Percentiles rank a stretch among this genome's conserved stretches.
phyloP scores from a whole-genome alignment of 2,888 invertebrate genomes.

The Smittia aterrima region DNA sequence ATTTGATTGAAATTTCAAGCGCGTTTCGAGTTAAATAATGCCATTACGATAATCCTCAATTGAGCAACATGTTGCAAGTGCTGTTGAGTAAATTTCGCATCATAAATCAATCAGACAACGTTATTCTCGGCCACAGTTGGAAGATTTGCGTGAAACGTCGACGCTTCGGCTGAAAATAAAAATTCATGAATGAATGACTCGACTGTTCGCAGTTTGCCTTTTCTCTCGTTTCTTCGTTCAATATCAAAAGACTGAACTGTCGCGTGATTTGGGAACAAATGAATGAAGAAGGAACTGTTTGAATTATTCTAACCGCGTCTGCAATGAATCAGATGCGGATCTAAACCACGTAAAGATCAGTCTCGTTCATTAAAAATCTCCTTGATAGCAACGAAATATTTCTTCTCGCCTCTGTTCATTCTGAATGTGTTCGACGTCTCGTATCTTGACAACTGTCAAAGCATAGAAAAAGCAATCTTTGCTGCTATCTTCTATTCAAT shows the following conservation, averaged over 20 bases:
- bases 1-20: too few relatives aligned
- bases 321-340: slow-evolving; percentile 30
- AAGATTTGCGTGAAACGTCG: neutral
- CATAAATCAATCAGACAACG: neutral
- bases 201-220: neutral
- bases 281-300: slow-evolving; percentile 31
- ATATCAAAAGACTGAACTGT: neutral
- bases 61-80: too few relatives aligned
- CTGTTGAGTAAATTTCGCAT: neutral
- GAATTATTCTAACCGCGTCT: slow-evolving; percentile 21
- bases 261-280: slow-evolving; percentile 14
- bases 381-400: neutral
- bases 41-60: too few relatives aligned
- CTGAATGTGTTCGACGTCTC: too few relatives aligned
- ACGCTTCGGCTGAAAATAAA: neutral
- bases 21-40: too few relatives aligned
- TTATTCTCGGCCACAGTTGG: neutral
- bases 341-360: neutral
- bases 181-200: slow-evolving; percentile 1
- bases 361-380: neutral
- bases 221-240: neutral
- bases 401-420: too few relatives aligned
- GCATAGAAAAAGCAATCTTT: too few relatives aligned
- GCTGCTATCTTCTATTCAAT: too few relatives aligned
- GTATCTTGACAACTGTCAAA: too few relatives aligned